These are phyloP conservation scores for Protodeltote pygarga DNA, from an alignment of 2,888 invertebrate genomes.

Conservation along the genomic window DNA sequence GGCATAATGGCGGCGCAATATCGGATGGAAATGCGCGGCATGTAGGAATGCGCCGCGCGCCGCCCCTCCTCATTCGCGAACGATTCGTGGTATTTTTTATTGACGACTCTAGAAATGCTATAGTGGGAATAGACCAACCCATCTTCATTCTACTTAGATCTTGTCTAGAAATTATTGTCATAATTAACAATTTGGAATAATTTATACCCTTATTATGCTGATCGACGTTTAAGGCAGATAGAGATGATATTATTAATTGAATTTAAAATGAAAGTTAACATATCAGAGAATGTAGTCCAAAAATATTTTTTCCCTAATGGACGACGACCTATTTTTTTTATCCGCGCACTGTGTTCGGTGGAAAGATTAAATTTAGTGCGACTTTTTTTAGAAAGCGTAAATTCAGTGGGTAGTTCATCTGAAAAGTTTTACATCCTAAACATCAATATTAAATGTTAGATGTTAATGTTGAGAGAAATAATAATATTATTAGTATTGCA, in stretches of 20 bases:
- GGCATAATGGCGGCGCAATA: slow-evolving; percentile 87
- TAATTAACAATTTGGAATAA: slow-evolving; percentile 15
- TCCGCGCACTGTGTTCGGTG: slow-evolving; percentile 65
- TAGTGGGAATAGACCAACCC: slow-evolving; percentile 65
- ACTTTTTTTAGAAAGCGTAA: slow-evolving; percentile 73
- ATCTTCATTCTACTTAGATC: slow-evolving; percentile 57
- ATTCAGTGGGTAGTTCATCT: slow-evolving; percentile 49
- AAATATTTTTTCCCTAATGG: slow-evolving; percentile 80
- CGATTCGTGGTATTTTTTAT: slow-evolving; percentile 87
- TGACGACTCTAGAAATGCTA: slow-evolving; percentile 82
- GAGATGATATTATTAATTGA: slow-evolving; percentile 35
- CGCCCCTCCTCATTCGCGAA: slow-evolving; percentile 82
- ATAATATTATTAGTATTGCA: slow-evolving; percentile 38
- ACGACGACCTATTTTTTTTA: slow-evolving; percentile 76
- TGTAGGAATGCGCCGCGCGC: slow-evolving; percentile 86
- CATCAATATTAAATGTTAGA: neutral
- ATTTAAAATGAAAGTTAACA: slow-evolving; percentile 59
- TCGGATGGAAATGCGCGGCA: slow-evolving; percentile 87
- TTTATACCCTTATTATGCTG: slow-evolving; percentile 12
- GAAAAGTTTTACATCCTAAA: slow-evolving; percentile 18
- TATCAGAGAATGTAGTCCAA: slow-evolving; percentile 66
- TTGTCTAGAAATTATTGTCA: slow-evolving; percentile 36
- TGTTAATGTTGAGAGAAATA: slow-evolving; percentile 17
- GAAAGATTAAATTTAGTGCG: slow-evolving; percentile 78
- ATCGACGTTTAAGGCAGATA: slow-evolving; percentile 30